Base-by-base conservation (phyloP, 1,140 invertebrate species). In the Drosophila bipectinata region DNA sequence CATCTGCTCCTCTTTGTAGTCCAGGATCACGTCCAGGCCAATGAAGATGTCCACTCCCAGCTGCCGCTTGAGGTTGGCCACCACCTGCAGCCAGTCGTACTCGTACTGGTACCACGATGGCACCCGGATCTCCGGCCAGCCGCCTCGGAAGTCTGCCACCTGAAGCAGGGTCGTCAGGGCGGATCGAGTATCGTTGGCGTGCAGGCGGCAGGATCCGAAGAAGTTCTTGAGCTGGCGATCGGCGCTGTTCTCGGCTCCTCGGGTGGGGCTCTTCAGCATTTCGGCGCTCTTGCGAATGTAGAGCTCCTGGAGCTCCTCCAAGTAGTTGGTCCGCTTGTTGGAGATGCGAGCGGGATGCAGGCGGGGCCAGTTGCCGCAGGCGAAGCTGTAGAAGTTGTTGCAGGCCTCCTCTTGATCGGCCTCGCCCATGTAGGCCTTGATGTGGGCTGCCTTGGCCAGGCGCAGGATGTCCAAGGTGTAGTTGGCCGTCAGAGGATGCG, bases 371-470 rank as follows among this genome's bases (percentile, higher is more conserved):
- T 89, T 87, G 37, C 87, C 90, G 24, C 90, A 91, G 21, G 90
- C 90, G 45, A 71, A 91, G 34, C 96, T 94, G 91, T 98, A 98
- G 90, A 98, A 99, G 91, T 99, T 97, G 1, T 95, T 92, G 91
- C 98, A 99, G 0, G 97, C 97, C 37, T 61, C 14, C 89, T 97
- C 94, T 0, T 94, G 94, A 5, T 90, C 92, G 5, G 90, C 92
- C 5, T 91, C 92, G 77, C 97, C 95, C 95, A 98, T 97, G 79
- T 95, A 96, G 63, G 94, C 94, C 67, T 93, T 93, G 94, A 97
- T 96, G 72, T 95, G 94, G 41, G 93, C 93, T 0, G 90, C 79
- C 57, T 91, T 91, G 37, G 90, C 90, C 34, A 90, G 71, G 12
- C 90, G 90, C 47, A 91, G 48, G 18, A 91, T 73, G 8, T 89